Evolutionary conservation across 1,140 invertebrate species (phyloP), one percentile per base, ranked within the genome.

Genomic region (Drosophila takahashii): DNA sequence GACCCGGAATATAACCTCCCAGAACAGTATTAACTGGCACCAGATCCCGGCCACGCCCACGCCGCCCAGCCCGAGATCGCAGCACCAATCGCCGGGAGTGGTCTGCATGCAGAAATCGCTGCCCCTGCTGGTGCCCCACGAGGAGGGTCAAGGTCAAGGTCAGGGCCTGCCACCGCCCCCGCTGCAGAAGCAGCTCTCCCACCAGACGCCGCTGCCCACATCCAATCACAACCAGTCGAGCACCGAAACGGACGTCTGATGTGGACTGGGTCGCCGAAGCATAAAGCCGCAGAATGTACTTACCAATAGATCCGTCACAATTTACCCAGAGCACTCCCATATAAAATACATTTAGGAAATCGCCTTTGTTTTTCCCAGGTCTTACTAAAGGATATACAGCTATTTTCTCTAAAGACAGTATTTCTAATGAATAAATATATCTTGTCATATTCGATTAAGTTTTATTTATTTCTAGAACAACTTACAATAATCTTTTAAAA

Each of bases 1-100:
- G 92, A 95, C 95, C 11, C 93, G 95, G 51, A 92, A 92, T 37
- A 90, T 92, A 15, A 92, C 90, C 27, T 92, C 92, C 65, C 94
- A 95, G 76, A 92, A 90, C 71, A 92, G 92, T 83, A 83, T 92
- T 79, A 91, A 92, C 66, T 92, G 90, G 91, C 81, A 90, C 52
- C 91, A 92, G 71, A 81, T 90, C 64, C 85, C 90, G 36, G 80
- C 90, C 44, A 85, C 91, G 34, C 84, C 90, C 45, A 87, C 87
- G 27, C 79, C 90, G 50, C 67, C 81, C 53, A 90, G 79, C 62
- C 90, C 84, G 5, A 79, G 91, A 65, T 84, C 83, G 47, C 86
- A 90, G 50, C 80, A 89, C 56, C 71, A 57, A 50, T 73, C 79
- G 39, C 62, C 84, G 16, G 60, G 53, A n/a, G 47, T 42, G 8